Conservation (phyloP, 2,888 invertebrate species). For the Trypoxylon attenuatum region DNA sequence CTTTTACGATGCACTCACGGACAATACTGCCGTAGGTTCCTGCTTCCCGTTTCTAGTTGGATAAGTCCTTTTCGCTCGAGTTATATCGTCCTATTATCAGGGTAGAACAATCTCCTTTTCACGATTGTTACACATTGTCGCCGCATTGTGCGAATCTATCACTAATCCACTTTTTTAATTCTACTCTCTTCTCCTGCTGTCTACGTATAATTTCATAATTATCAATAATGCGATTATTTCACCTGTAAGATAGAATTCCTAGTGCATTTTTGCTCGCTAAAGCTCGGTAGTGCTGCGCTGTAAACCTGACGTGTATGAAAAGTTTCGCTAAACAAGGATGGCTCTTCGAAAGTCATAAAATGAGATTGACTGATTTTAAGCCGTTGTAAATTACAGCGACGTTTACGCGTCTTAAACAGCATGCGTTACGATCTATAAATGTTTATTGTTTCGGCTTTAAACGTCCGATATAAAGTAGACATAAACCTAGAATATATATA, state of each 20-base stretch:
- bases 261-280: too few relatives aligned
- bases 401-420: constrained; percentile 29
- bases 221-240: constrained; percentile 6
- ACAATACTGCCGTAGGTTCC: constrained; percentile 18
- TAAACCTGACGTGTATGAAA: too few relatives aligned
- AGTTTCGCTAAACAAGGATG: too few relatives aligned
- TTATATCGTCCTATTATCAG: constrained; percentile 19
- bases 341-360: background rate
- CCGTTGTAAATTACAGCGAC: constrained; percentile 36
- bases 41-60: constrained; percentile 11
- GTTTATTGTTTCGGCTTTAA: constrained; percentile 37
- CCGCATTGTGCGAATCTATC: too few relatives aligned
- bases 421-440: constrained; percentile 46
- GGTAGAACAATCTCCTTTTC: constrained; percentile 5
- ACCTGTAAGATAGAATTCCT: too few relatives aligned
- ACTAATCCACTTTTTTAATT: too few relatives aligned
- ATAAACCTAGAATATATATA: constrained; percentile 25
- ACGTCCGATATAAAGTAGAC: constrained; percentile 11
- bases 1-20: constrained; percentile 43
- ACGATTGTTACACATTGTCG: background rate
- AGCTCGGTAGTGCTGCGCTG: too few relatives aligned
- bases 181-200: too few relatives aligned
- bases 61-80: constrained; percentile 31
- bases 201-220: background rate
- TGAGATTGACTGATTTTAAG: constrained; percentile 9